Evolutionary conservation across 2,113 vertebrate species (phyloP), one percentile per base, ranked within the genome.

Genomic region (Cranoglanis bouderius): DNA sequence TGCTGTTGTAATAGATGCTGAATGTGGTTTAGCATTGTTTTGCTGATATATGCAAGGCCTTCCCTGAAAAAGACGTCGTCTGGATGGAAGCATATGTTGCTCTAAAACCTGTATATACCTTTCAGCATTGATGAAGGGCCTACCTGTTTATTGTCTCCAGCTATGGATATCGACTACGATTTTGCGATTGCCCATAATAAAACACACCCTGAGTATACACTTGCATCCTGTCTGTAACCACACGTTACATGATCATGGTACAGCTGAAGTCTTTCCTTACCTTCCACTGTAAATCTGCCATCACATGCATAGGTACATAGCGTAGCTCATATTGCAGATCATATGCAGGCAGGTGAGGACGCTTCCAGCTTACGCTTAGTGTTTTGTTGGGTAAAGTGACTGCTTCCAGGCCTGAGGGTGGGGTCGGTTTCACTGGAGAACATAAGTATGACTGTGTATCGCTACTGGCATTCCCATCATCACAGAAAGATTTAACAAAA

Each of bases 351-450:
- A 98, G 95, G 0, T 72, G 0, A 0, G 97, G 96, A 29, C 93
- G 93, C 70, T 88, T 88, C 98, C 98, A 99, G 49, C 93, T 95
- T 49, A 98, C 92, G 4, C 83, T 95, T 89, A 99, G 93, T 88
- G 96, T 93, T 55, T 97, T 96, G 4, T 77, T 89, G 2, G 94
- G 94, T 85, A 51, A 91, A 87, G 91, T 97, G 85, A 97, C 95
- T 49, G 97, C 97, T 89, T 89, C 90, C 43, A 99, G 91, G 0
- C 53, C 92, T 13, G 93, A 94, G 19, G 97, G 97, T 86, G 96
- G 87, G 65, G 96, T 92, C 0, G 96, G 97, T 92, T 97, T 99
- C 82, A 98, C 98, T 99, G 91, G 89, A 89, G 80, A 65, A 72
- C 4, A 59, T 90, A 90, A 92, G 85, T n/a, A 40, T 35, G 26